These are phyloP conservation scores for Schrankia costaestrigalis DNA, from an alignment of 2,888 invertebrate genomes.

Conservation along the genomic window DNA sequence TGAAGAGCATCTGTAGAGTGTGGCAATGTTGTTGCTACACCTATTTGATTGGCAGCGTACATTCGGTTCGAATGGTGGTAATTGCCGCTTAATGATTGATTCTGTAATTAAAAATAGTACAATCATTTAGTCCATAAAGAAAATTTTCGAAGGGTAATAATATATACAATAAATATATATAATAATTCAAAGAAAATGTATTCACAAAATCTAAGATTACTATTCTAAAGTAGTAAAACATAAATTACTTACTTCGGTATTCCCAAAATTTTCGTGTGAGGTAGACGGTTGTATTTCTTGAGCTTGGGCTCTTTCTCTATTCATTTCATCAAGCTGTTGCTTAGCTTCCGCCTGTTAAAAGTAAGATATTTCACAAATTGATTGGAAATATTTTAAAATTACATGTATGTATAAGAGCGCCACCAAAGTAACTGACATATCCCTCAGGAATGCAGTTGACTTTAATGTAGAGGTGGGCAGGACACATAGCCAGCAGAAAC, in stretches of 20 bases:
- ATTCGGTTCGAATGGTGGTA: constrained; percentile 60
- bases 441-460: too few species aligned
- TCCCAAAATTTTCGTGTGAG: constrained; percentile 62
- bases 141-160: too few species aligned
- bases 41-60: constrained; percentile 73
- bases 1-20: constrained; percentile 55
- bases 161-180: too few species aligned
- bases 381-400: too few species aligned
- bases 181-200: neutral
- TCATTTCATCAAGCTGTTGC: constrained; percentile 72
- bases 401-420: too few species aligned
- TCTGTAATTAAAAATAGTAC: constrained; percentile 48
- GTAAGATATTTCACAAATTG: neutral
- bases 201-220: neutral
- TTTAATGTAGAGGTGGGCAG: too few species aligned
- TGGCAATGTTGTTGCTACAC: constrained; percentile 72
- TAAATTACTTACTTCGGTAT: constrained; percentile 49
- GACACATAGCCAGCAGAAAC: too few species aligned
- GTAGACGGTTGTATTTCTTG: constrained; percentile 63
- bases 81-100: constrained; percentile 52
- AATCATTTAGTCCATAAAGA: too few species aligned
- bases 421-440: too few species aligned
- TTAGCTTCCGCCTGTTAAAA: constrained; percentile 71
- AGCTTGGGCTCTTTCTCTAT: constrained; percentile 57
- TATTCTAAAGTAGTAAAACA: neutral